Evolutionary conservation across 2,113 vertebrate species (phyloP), one percentile per base, ranked within the genome.

Genomic region (Calonectris borealis): DNA sequence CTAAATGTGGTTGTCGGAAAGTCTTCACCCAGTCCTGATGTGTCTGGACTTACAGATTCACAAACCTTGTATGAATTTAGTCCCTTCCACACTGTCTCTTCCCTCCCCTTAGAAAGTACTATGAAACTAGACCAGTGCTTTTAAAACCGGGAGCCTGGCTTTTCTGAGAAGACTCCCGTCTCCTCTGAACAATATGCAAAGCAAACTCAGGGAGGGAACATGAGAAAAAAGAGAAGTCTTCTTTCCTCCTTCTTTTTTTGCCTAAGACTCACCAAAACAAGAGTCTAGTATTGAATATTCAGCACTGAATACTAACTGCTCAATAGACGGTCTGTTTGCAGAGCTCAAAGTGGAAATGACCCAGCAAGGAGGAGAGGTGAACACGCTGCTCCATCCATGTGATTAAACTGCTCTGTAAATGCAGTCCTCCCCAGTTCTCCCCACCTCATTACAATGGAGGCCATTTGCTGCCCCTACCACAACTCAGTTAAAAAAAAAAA

Each of bases 251-350:
- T 7, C 42, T 83, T 65, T 95, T 94, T 92, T 94, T 81, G 40
- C 93, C 91, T 72, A 92, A 87, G 91, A 93, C 87, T 94, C 83
- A 96, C 95, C 88, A 95, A 97, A 96, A 97, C 96, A 97, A 97
- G 95, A 96, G 92, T 96, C 96, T 90, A 96, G 95, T 94, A 93
- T 96, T 97, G 96, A 97, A 97, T 97, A 97, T 96, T 97, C 95
- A 96, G 86, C 36, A 55, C 95, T 96, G 96, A 97, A 96, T 91
- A 87, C 97, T 91, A 93, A 88, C 93, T 49, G 80, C 92, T 97
- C 97, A 97, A 96, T 97, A 96, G 96, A 91, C 3, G 11, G 95
- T 96, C 95, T 96, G 96, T 97, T 96, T 96, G 90, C 95, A 70
- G 90, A 97, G 94, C 95, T 96, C 95, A 71, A 93, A 96, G 95